These are phyloP conservation scores for Elgaria multicarinata DNA, from an alignment of 2,113 vertebrate species.

Conservation along the genomic window DNA sequence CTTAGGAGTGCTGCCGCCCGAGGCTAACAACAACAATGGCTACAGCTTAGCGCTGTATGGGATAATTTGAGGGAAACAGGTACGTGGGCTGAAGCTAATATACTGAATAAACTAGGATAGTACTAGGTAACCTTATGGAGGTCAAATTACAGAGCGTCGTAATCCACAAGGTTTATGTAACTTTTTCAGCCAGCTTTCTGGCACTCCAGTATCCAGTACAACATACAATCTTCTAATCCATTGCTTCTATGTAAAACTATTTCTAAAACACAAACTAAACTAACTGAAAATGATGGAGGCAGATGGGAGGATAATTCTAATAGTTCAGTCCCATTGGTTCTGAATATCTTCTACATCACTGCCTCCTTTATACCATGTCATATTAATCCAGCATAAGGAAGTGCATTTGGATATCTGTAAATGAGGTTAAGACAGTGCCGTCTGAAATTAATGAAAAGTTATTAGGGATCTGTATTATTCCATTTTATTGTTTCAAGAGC, in stretches of 20 bases:
- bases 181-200: neutral
- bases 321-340: neutral
- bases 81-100: no score
- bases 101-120: no score
- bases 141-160: neutral
- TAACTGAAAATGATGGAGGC: neutral
- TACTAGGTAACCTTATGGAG: neutral
- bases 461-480: neutral
- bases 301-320: neutral
- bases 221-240: neutral
- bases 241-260: neutral
- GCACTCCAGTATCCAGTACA: neutral
- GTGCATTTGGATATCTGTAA: conserved; percentile 11
- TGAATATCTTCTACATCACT: neutral
- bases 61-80: no score
- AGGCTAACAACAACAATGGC: no score
- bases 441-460: neutral
- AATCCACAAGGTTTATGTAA: neutral
- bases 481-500: neutral
- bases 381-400: neutral
- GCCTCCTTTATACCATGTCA: neutral
- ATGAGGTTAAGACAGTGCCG: neutral
- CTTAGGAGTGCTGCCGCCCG: no score
- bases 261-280: neutral
- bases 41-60: no score